Percentiles rank a stretch among this genome's conserved stretches.
phyloP scores from a whole-genome alignment of 2,888 invertebrate genomes.

The Heliconius sara region DNA sequence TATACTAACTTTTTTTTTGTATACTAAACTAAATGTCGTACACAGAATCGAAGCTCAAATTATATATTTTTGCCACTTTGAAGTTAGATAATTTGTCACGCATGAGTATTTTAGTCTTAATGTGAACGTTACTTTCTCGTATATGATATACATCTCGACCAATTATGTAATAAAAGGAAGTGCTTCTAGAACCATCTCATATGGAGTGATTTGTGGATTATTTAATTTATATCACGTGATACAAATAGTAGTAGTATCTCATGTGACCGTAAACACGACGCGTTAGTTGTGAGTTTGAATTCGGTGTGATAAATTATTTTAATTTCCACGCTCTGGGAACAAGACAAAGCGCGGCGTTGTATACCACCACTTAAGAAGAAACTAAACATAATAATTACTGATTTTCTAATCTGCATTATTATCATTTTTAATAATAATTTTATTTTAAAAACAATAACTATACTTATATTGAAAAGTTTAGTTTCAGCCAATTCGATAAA shows the following conservation, averaged over 20 bases:
- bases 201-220: not conserved
- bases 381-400: too few relatives aligned
- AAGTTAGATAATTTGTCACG: not conserved
- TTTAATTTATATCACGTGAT: not conserved
- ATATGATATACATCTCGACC: constrained; percentile 41
- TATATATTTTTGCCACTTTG: not conserved
- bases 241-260: not conserved
- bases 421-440: too few relatives aligned
- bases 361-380: too few relatives aligned
- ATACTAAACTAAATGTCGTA: not conserved
- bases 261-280: too few relatives aligned
- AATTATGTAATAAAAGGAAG: constrained; percentile 40
- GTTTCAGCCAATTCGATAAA: too few relatives aligned
- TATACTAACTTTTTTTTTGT: not conserved
- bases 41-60: not conserved
- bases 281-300: too few relatives aligned
- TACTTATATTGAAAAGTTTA: too few relatives aligned
- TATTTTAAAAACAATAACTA: too few relatives aligned
- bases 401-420: too few relatives aligned
- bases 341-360: too few relatives aligned
- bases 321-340: too few relatives aligned
- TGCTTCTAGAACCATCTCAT: constrained; percentile 34
- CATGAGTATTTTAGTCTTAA: constrained; percentile 38
- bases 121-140: constrained; percentile 36
- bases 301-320: too few relatives aligned